These are phyloP conservation scores for Hesperia comma DNA, from an alignment of 2,888 invertebrate species.

Conservation along the genomic window DNA sequence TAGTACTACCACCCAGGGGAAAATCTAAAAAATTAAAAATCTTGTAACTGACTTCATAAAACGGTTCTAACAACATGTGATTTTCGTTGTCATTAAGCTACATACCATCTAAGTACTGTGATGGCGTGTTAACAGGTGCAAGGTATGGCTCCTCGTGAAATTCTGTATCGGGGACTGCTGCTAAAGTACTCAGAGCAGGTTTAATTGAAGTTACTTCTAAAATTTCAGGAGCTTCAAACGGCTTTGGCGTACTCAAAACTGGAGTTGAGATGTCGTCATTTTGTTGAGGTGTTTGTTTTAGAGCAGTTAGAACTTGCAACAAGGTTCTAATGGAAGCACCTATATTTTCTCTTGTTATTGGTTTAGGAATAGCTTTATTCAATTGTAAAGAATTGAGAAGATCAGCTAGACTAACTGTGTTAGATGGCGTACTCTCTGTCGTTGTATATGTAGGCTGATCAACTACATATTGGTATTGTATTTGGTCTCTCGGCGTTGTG, in stretches of 20 bases:
- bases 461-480: slow-evolving; percentile 62
- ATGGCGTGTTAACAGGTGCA: slow-evolving; percentile 65
- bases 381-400: slow-evolving; percentile 89
- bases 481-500: slow-evolving; percentile 49
- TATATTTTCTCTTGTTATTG: slow-evolving; percentile 89
- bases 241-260: slow-evolving; percentile 68
- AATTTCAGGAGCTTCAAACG: slow-evolving; percentile 58
- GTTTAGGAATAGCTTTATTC: slow-evolving; percentile 90
- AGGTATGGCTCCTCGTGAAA: slow-evolving; percentile 68
- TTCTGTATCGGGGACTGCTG: slow-evolving; percentile 52
- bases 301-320: slow-evolving; percentile 88
- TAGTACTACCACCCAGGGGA: slow-evolving; percentile 54
- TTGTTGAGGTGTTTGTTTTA: slow-evolving; percentile 80
- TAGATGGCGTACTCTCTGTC: slow-evolving; percentile 50
- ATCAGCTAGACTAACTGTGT: slow-evolving; percentile 68
- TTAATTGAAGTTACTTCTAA: slow-evolving; percentile 51
- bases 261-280: slow-evolving; percentile 62
- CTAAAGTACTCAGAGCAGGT: slow-evolving; percentile 56
- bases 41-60: background rate
- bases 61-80: background rate
- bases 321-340: slow-evolving; percentile 91
- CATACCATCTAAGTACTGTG: slow-evolving; percentile 77
- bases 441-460: slow-evolving; percentile 57
- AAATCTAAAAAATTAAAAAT: slow-evolving; percentile 25
- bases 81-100: background rate